Conservation (phyloP, 2,888 invertebrate genomes). For the Cynaeus angustus region DNA sequence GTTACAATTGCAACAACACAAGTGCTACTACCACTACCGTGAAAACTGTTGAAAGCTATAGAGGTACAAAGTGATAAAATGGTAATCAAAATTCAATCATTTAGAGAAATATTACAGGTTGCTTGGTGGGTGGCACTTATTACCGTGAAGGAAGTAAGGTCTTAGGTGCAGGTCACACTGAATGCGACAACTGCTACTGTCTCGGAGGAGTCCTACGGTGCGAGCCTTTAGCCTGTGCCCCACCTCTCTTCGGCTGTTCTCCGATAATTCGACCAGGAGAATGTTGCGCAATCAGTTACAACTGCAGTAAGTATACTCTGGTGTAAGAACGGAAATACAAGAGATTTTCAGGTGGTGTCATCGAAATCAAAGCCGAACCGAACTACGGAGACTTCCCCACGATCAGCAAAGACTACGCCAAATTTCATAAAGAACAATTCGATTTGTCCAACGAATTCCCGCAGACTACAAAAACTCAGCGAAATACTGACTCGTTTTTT, state of each 20-base stretch:
- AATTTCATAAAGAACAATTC: slow-evolving; percentile 71
- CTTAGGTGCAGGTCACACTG: slow-evolving; percentile 74
- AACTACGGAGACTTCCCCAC: slow-evolving; percentile 73
- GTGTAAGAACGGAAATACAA: no score
- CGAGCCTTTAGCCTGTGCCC: slow-evolving; percentile 84
- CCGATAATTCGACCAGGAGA: slow-evolving; percentile 85
- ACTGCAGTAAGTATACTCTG: slow-evolving; percentile 85
- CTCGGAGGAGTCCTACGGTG: slow-evolving; percentile 83
- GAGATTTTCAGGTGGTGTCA: slow-evolving; percentile 72
- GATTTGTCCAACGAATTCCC: slow-evolving; percentile 6
- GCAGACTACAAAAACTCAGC: slow-evolving; percentile 55
- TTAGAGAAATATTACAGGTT: no score
- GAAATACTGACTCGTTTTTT: slow-evolving; percentile 58
- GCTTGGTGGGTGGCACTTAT: slow-evolving; percentile 76
- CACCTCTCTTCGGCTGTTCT: slow-evolving; percentile 82
- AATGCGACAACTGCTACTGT: slow-evolving; percentile 88
- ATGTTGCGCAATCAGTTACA: slow-evolving; percentile 90
- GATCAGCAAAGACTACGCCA: slow-evolving; percentile 74
- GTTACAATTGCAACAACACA: slow-evolving; percentile 80
- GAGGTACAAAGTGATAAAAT: no score
- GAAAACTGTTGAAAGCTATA: slow-evolving; percentile 9
- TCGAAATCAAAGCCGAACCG: slow-evolving; percentile 73
- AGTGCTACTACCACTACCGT: slow-evolving; percentile 57
- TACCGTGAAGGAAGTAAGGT: slow-evolving; percentile 84
- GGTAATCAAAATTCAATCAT: no score